These are phyloP conservation scores for Drosophila hamatofila DNA, from an alignment of 2,888 invertebrate species.

Conservation along the genomic window DNA sequence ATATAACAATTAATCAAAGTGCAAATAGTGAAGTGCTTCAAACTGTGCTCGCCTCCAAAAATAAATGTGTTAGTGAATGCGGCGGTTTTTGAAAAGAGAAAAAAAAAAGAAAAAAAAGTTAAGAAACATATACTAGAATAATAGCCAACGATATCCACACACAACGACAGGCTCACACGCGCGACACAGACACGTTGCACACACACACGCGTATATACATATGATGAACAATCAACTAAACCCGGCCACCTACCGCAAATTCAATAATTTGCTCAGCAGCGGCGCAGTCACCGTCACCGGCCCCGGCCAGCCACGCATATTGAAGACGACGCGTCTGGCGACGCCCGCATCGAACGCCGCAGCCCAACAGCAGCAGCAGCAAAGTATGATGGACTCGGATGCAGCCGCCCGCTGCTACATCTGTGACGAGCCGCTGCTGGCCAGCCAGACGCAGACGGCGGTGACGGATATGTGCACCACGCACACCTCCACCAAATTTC, in stretches of 20 bases:
- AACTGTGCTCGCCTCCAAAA: conserved; percentile 1
- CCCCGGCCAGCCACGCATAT: conserved; percentile 84
- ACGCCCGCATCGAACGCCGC: conserved; percentile 61
- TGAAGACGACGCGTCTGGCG: conserved; percentile 74
- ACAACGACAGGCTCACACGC: conserved; percentile 10
- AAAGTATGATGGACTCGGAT: conserved; percentile 56
- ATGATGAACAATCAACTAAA: conserved; percentile 84
- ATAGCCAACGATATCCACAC: conserved; percentile 44
- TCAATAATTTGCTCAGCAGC: conserved; percentile 85
- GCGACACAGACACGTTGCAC: conserved; percentile 5
- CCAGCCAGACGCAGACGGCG: conserved; percentile 79
- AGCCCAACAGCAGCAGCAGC: conserved; percentile 46
- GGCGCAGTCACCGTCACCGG: conserved; percentile 85
- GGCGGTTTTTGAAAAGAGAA: conserved; percentile 16
- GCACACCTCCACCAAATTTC: conserved; percentile 85
- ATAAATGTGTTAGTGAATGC: conserved; percentile 24
- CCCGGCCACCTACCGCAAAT: conserved; percentile 84
- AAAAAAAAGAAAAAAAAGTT: conserved; percentile 1
- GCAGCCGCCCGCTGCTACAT: conserved; percentile 83
- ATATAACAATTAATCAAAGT: conserved; percentile 25
- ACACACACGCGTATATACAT: conserved; percentile 24
- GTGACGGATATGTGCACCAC: conserved; percentile 84
- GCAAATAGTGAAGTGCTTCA: conserved; percentile 1
- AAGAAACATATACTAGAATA: conserved; percentile 48
- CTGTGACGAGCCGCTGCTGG: conserved; percentile 84